Evolutionary conservation across 2,797 vertebrate genomes (phyloP), one percentile per base, ranked within the genome.

Genomic region (Chiroxiphia lanceolata): DNA sequence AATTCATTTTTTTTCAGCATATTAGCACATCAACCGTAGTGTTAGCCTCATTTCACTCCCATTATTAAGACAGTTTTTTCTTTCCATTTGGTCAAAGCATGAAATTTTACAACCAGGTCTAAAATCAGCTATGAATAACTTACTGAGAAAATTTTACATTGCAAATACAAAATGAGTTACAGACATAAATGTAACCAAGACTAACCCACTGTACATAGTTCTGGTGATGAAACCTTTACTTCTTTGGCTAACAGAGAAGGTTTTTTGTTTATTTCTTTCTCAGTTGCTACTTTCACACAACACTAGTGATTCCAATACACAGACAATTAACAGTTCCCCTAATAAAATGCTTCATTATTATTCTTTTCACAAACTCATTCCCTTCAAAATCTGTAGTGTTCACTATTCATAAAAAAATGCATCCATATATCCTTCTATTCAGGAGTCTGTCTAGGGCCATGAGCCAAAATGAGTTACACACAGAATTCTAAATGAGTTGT

Each of bases 51-150:
- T 93, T 95, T 89, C 42, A 64, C 10, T 80, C 22, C 48, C 33
- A 80, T 70, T 85, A 68, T 77, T 80, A 82, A 68, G 36, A 14
- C 5, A 64, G 25, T 33, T 94, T 75, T 87, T 61, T 72, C 50
- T 87, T 89, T 91, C 83, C 70, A 92, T 87, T 90, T 83, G 79
- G 38, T 69, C n/a, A 91, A 91, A 77, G 38, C 67, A 74, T 72
- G 70, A 89, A 88, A 87, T 89, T 96, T 84, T 89, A 61, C 40
- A 51, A 61, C 26, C 1, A 6, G 15, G 56, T 77, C 45, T 74
- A 61, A 84, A 76, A 9, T 59, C 51, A 27, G 54, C 65, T 87
- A 11, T 59, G 54, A 83, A 69, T 38, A 69, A 69, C 38, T 75
- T 57, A 33, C 0, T 21, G 23, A 64, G 23, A 36, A 87, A 83